Evolutionary conservation across 1,140 invertebrate genomes (phyloP), one percentile per base, ranked within the genome.

Genomic region (Zelostemma sp.): DNA sequence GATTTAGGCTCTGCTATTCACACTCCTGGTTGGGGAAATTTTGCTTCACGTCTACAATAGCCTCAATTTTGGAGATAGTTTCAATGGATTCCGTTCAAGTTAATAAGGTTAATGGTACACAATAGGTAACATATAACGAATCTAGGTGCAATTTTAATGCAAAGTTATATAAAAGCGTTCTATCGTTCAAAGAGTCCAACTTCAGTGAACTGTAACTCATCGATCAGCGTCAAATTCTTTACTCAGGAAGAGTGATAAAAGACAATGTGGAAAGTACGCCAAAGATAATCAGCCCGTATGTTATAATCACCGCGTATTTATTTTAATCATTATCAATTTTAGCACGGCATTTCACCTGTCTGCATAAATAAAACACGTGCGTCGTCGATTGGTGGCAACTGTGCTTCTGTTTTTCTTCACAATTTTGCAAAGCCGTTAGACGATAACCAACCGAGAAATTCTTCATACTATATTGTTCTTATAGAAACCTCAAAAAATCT

Each of bases 231-330:
- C 15, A 48, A 72, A 67, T 66, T 50, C 59, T 58, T 21, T 38
- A 6, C 51, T 62, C 56, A 65, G 61, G 57, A 71, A 73, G 72
- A 68, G 58, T 48, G 70, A 73, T 68, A 77, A 72, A 72, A 79
- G 68, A 74, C 68, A 74, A 78, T 77, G 70, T 81, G 76, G 80
- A 83, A 83, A 82, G 80, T 81, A 73, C 77, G 72, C 56, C 65
- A 43, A 49, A 77, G 81, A 83, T 83, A 83, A 82, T 83, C 79
- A 76, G 62, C 81, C 81, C 81, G 80, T 83, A 83, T 83, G 78
- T 73, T 80, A 79, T 72, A 83, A 81, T 81, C 77, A 71, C 70
- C 69, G 54, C 70, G 80, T 79, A 83, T 83, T 81, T 82, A 79
- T 82, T 83, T 74, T 75, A 81, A 54, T 49, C 72, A 78, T 79